A percentile compares a stretch with the other conserved stretches of the same genome.
Evolutionary conservation across 1,140 invertebrate species (phyloP).

Genomic region (Panagrolaimus sp.): DNA sequence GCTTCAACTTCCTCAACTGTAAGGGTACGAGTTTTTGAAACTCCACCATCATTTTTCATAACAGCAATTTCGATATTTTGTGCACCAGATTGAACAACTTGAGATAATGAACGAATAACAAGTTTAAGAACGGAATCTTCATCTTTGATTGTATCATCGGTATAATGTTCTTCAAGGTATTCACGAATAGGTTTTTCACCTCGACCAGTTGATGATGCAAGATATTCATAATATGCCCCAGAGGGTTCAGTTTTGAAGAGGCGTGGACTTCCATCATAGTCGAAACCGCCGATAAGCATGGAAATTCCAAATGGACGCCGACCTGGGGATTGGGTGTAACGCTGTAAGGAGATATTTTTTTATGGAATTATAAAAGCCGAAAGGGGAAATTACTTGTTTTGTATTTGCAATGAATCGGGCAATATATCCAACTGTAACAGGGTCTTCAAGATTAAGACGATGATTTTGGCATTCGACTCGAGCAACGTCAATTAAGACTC

Average conservation of each 20-base stretch:
- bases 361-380: not conserved
- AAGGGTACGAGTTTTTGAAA: constrained; percentile 51
- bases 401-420: constrained; percentile 81
- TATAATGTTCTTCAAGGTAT: constrained; percentile 96
- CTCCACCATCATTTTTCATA: constrained; percentile 65
- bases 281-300: constrained; percentile 93
- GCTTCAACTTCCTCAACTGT: constrained; percentile 50
- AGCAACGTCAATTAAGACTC: constrained; percentile 91
- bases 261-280: constrained; percentile 88
- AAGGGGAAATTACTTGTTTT: constrained; percentile 67
- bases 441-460: constrained; percentile 95
- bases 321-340: constrained; percentile 98
- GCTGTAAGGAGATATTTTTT: constrained; percentile 65
- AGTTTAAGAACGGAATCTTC: constrained; percentile 81
- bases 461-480: constrained; percentile 98
- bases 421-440: constrained; percentile 95
- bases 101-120: constrained; percentile 79
- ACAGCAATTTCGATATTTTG: constrained; percentile 97
- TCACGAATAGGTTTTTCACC: constrained; percentile 95
- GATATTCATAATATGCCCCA: constrained; percentile 97
- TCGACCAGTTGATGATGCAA: constrained; percentile 94
- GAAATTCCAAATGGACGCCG: constrained; percentile 96
- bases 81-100: constrained; percentile 82
- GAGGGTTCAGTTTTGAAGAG: constrained; percentile 98
- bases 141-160: constrained; percentile 74